These are phyloP conservation scores for Sinhomidia bicolor DNA, from an alignment of 2,888 invertebrate genomes.

Conservation along the genomic window DNA sequence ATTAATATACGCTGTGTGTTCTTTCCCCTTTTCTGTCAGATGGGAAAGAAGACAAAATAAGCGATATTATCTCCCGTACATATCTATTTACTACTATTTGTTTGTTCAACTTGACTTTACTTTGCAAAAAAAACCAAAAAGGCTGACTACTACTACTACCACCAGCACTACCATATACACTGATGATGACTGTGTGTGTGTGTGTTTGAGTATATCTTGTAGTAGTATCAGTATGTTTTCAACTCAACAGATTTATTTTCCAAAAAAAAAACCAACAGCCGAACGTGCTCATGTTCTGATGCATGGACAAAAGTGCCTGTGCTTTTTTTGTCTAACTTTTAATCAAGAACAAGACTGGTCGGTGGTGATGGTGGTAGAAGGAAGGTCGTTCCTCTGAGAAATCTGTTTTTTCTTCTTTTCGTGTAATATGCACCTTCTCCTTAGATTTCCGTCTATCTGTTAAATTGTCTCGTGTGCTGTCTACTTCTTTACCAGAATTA, in stretches of 20 bases:
- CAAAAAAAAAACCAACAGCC: not conserved
- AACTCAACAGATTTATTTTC: slow-evolving; percentile 61
- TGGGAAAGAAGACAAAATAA: slow-evolving; percentile 62
- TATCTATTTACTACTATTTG: slow-evolving; percentile 62
- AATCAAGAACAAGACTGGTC: slow-evolving; percentile 37
- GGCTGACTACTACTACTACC: not conserved
- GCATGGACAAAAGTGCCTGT: not conserved
- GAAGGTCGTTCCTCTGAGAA: slow-evolving; percentile 45
- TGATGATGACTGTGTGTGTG: not conserved
- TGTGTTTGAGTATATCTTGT: not conserved
- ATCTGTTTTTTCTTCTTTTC: slow-evolving; percentile 11
- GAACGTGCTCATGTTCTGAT: slow-evolving; percentile 2
- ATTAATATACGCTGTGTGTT: slow-evolving; percentile 74
- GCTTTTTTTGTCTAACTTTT: slow-evolving; percentile 48
- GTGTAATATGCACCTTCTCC: not conserved
- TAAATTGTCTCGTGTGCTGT: not conserved
- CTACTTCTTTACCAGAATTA: not conserved
- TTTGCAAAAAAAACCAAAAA: not conserved
- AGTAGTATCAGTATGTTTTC: slow-evolving; percentile 38
- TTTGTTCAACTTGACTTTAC: slow-evolving; percentile 40
- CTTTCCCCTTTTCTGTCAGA: slow-evolving; percentile 68
- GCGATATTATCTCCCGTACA: slow-evolving; percentile 61
- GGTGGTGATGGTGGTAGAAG: not conserved
- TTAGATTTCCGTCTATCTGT: not conserved
- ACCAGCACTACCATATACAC: not conserved